Conservation (phyloP, 2,888 invertebrate genomes). For the Drosophila demipolita region DNA sequence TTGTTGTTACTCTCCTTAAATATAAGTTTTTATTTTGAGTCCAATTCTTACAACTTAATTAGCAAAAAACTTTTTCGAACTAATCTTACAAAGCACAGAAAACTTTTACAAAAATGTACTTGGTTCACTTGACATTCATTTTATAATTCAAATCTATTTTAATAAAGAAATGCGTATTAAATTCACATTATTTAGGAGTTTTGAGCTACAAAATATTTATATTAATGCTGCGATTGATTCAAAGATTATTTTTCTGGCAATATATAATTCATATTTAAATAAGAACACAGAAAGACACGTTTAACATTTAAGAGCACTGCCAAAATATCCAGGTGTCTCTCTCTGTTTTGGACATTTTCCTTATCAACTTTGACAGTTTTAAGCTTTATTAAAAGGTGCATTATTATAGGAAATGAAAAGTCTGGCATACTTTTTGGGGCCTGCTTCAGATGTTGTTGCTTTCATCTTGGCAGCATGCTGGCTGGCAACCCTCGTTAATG, state of each 20-base stretch:
- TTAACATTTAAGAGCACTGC: background rate
- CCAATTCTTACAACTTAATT: background rate
- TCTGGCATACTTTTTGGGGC: slow-evolving; percentile 8
- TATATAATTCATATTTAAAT: background rate
- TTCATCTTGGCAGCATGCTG: slow-evolving; percentile 13
- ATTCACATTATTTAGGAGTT: background rate
- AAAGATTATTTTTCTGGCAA: background rate
- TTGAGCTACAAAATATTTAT: background rate
- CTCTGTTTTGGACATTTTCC: background rate
- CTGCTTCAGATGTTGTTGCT: slow-evolving; percentile 25
- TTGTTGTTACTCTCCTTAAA: background rate
- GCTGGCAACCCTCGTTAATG: slow-evolving; percentile 47
- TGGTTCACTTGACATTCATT: background rate
- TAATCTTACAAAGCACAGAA: background rate
- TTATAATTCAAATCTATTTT: background rate
- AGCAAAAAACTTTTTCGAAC: background rate
- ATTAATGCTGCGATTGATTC: background rate
- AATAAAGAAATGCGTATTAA: background rate
- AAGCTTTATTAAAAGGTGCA: slow-evolving; percentile 19
- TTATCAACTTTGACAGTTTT: background rate
- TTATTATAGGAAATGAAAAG: slow-evolving; percentile 7
- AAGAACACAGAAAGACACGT: background rate
- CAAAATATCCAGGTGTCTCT: background rate
- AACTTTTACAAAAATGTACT: too few relatives aligned
- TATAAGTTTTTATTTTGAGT: background rate